Evolutionary conservation across 2,797 vertebrate genomes (phyloP).

Genomic region (Sebastolobus alascanus): DNA sequence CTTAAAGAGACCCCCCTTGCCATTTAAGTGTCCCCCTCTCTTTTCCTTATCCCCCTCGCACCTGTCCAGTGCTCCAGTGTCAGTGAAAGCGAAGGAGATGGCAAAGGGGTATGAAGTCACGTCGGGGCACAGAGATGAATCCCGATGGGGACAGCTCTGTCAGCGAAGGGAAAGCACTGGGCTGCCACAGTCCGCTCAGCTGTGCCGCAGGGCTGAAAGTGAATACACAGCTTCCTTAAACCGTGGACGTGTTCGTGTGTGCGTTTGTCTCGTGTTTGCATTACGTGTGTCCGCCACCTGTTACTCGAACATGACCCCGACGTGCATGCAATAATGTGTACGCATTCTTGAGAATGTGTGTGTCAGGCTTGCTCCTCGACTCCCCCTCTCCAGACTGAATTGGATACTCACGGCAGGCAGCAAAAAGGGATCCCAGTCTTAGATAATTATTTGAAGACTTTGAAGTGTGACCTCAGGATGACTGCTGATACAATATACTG

Average conservation of each 20-base stretch:
- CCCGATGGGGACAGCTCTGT: constrained; percentile 64
- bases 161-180: constrained; percentile 50
- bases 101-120: constrained; percentile 61
- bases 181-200: constrained; percentile 65
- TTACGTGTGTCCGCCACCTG: constrained; percentile 61
- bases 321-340: constrained; percentile 30
- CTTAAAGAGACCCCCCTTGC: constrained; percentile 15
- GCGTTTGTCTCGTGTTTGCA: constrained; percentile 18
- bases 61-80: constrained; percentile 76
- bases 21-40: constrained; percentile 22
- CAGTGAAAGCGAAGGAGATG: constrained; percentile 72
- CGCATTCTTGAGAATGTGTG: constrained; percentile 40
- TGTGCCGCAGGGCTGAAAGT: constrained; percentile 60
- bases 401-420: constrained; percentile 47
- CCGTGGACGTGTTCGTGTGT: constrained; percentile 27
- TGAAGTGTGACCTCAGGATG: constrained; percentile 67
- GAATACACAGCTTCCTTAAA: constrained; percentile 59
- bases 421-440: constrained; percentile 57
- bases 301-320: constrained; percentile 53
- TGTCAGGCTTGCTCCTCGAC: constrained; percentile 18
- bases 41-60: constrained; percentile 46
- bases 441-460: constrained; percentile 68
- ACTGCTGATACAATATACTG: constrained; percentile 64
- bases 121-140: constrained; percentile 56
- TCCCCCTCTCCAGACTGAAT: constrained; percentile 34